A percentile compares a stretch with the other conserved stretches of the same genome.
Evolutionary conservation across 1,140 invertebrate genomes (phyloP).

Genomic region (Conus betulinus): DNA sequence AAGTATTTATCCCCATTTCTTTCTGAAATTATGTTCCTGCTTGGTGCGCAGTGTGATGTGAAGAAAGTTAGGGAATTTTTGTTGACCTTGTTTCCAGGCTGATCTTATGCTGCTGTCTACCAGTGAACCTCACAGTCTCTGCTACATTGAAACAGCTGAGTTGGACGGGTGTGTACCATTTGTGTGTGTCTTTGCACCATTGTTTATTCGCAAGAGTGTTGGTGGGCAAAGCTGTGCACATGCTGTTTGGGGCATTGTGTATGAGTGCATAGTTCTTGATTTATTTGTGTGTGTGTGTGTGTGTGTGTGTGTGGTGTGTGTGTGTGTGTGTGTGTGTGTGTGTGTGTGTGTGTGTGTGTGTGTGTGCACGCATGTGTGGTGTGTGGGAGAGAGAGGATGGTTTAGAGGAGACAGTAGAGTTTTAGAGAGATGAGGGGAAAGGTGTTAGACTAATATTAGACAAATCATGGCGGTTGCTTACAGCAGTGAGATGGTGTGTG

Average conservation of each 20-base stretch:
- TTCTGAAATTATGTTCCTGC: neutral
- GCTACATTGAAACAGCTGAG: conserved; percentile 78
- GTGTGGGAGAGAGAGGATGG: neutral
- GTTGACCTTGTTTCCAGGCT: conserved; percentile 83
- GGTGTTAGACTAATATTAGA: too few relatives aligned
- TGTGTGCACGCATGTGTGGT: too few relatives aligned
- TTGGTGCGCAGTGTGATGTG: too few relatives aligned
- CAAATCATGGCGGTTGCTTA: too few relatives aligned
- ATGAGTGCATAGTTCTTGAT: neutral
- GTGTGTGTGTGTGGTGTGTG: conserved; percentile 25
- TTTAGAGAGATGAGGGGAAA: too few relatives aligned
- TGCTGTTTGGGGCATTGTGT: neutral
- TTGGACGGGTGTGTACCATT: conserved; percentile 73
- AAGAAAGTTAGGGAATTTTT: neutral
- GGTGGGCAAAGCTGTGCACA: too few relatives aligned
- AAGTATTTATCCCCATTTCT: too few relatives aligned
- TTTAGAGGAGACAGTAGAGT: too few relatives aligned
- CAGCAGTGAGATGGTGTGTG: too few relatives aligned
- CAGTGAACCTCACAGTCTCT: conserved; percentile 77
- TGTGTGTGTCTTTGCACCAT: neutral
- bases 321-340: too few relatives aligned
- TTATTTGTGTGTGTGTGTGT: conserved; percentile 10
- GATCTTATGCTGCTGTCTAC: conserved; percentile 90
- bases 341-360: too few relatives aligned
- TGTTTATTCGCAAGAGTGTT: too few relatives aligned